Conservation (phyloP, 1,140 invertebrate species). For the Coenobita brevimanus region DNA sequence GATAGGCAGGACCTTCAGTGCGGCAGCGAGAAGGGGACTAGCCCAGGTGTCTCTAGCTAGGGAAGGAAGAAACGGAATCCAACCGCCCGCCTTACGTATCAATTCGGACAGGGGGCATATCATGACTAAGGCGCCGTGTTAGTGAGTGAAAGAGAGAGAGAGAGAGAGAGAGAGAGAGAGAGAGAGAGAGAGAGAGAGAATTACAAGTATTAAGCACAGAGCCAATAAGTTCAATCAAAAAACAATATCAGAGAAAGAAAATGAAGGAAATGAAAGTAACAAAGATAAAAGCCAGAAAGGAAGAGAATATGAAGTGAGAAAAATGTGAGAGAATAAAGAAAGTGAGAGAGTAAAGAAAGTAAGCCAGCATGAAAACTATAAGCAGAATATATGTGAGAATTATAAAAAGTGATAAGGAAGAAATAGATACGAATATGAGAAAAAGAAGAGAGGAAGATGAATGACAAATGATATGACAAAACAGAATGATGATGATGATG, state of each 20-base stretch:
- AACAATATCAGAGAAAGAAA: neutral
- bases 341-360: neutral
- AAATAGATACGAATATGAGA: neutral
- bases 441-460: neutral
- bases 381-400: neutral
- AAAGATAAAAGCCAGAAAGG: neutral
- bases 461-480: neutral
- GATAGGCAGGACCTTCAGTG: constrained; percentile 61
- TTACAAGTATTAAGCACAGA: no score
- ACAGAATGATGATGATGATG: no score
- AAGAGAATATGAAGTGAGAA: no score
- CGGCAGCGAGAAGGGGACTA: constrained; percentile 51
- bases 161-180: no score
- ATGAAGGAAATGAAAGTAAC: constrained; percentile 3
- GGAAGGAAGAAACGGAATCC: constrained; percentile 23
- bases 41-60: constrained; percentile 33
- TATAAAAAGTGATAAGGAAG: neutral
- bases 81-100: neutral
- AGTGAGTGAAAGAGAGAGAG: neutral
- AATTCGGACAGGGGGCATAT: neutral
- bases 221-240: neutral
- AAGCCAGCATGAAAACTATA: neutral
- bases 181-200: no score
- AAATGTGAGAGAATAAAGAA: neutral
- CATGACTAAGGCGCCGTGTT: neutral